Conservation (phyloP, 2,888 invertebrate species). For the Drosophila bunnanda region DNA sequence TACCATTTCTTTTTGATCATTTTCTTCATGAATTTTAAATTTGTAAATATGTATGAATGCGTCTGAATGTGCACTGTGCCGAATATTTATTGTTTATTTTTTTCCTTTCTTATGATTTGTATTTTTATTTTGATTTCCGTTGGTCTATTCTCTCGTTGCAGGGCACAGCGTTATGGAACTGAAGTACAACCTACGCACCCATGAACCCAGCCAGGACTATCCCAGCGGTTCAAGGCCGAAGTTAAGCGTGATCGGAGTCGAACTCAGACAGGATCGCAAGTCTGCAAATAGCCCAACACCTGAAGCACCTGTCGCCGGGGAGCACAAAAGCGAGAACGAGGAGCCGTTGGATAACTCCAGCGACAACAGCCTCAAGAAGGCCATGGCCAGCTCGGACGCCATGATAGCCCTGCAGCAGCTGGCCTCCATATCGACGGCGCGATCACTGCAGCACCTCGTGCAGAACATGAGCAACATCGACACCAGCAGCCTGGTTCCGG, state of each 20-base stretch:
- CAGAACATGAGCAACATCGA: conserved; percentile 75
- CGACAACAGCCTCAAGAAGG: conserved; percentile 42
- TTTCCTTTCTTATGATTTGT: conserved; percentile 39
- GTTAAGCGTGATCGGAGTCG: neutral
- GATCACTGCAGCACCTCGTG: conserved; percentile 75
- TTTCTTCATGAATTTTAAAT: neutral
- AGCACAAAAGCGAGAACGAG: conserved; percentile 61
- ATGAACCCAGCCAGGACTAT: conserved; percentile 30
- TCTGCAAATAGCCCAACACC: neutral
- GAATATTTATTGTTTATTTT: neutral
- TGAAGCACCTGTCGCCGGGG: neutral
- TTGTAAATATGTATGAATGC: conserved; percentile 31
- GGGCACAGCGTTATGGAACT: conserved; percentile 17
- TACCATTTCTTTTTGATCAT: conserved; percentile 23
- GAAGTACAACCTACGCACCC: conserved; percentile 63
- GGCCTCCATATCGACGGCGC: conserved; percentile 82
- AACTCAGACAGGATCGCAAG: neutral
- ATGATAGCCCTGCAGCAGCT: conserved; percentile 83
- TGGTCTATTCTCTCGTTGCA: conserved; percentile 60
- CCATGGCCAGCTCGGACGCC: conserved; percentile 66
- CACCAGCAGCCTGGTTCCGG: conserved; percentile 66
- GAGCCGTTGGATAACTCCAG: conserved; percentile 41
- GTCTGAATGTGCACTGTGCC: conserved; percentile 17
- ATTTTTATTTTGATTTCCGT: conserved; percentile 70
- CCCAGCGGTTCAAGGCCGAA: conserved; percentile 51